phyloP scores from a whole-genome alignment of 2,888 invertebrate genomes.

The Dryococelus australis region DNA sequence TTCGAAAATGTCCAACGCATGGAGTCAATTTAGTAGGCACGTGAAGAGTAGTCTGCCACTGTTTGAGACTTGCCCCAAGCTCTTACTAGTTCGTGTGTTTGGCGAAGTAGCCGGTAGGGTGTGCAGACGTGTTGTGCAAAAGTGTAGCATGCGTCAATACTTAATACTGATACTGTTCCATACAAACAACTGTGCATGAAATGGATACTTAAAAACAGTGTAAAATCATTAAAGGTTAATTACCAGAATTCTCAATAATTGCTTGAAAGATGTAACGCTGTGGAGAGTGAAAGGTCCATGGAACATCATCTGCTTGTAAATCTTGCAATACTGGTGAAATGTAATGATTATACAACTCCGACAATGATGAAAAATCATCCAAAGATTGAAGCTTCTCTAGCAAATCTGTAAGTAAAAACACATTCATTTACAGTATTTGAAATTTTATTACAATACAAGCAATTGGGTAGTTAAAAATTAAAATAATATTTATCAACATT shows the following conservation, averaged over 20 bases:
- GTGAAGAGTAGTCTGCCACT: no score
- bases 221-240: slow-evolving; percentile 48
- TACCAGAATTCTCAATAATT: slow-evolving; percentile 64
- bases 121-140: no score
- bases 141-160: no score
- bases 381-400: not conserved
- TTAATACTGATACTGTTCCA: no score
- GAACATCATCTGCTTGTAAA: slow-evolving; percentile 64
- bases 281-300: slow-evolving; percentile 72
- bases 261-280: slow-evolving; percentile 75
- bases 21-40: no score
- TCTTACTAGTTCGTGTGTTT: no score
- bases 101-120: no score
- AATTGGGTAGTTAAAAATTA: no score
- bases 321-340: slow-evolving; percentile 61
- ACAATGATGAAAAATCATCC: slow-evolving; percentile 12
- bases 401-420: slow-evolving; percentile 22
- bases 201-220: slow-evolving; percentile 47
- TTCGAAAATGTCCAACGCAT: no score
- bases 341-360: slow-evolving; percentile 62
- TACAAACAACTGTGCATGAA: not conserved
- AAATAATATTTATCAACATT: no score
- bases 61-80: no score
- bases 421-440: slow-evolving; percentile 55
- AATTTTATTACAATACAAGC: not conserved